Evolutionary conservation across 2,113 vertebrate genomes (phyloP).

Genomic region (Phrynosoma blainvillii): DNA sequence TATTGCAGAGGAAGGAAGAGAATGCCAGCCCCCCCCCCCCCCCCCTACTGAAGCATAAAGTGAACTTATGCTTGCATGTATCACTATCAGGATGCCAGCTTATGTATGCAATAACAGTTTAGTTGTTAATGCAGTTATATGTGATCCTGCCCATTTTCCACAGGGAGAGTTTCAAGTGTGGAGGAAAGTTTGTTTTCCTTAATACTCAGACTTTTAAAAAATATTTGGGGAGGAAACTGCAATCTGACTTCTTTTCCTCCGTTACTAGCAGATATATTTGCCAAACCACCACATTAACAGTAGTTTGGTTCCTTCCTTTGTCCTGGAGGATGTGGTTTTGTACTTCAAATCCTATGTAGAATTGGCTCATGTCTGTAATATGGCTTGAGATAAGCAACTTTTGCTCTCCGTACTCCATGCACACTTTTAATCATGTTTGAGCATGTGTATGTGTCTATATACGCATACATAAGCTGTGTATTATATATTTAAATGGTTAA

Average conservation of each 20-base stretch:
- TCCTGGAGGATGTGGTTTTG: background rate
- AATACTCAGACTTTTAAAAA: background rate
- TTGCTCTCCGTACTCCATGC: background rate
- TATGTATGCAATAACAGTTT: no score
- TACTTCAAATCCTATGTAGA: background rate
- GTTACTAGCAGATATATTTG: background rate
- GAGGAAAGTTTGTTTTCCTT: background rate
- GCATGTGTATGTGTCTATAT: no score
- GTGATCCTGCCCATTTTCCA: background rate
- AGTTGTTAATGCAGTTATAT: background rate
- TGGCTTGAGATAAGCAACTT: background rate
- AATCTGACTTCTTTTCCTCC: no score
- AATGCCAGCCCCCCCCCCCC: no score
- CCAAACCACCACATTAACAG: background rate
- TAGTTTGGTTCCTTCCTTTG: background rate
- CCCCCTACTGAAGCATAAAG: no score
- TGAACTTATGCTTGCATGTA: no score
- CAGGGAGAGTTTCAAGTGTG: no score
- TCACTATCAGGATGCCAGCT: no score
- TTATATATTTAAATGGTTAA: no score
- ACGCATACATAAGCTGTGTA: background rate
- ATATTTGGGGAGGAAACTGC: background rate
- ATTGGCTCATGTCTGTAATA: background rate
- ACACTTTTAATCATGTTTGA: background rate
- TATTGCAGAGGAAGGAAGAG: no score